phyloP scores from a whole-genome alignment of 53 echinoderm and acorn worm genomes.

The Antedon mediterranea region DNA sequence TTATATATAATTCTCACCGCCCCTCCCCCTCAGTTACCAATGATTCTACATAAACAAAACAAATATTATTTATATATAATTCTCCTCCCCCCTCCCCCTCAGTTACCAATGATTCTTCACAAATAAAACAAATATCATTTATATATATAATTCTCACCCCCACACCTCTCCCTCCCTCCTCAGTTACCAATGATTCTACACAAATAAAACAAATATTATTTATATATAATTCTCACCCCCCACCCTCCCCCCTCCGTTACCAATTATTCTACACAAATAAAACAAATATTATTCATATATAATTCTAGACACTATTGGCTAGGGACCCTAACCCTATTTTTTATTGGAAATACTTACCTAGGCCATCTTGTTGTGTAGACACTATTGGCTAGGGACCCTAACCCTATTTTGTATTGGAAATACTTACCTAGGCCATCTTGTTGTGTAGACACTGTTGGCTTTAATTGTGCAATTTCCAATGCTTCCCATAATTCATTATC shows the following conservation, averaged over 20 bases:
- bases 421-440: conserved; percentile 51
- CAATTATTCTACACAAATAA: conserved; percentile 10
- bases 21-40: conserved; percentile 38
- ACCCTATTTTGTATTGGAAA: too few relatives aligned
- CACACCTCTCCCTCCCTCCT: conserved; percentile 55
- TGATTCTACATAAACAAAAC: conserved; percentile 16
- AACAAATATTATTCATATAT: not conserved
- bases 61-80: conserved; percentile 9
- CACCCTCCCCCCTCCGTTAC: conserved; percentile 47
- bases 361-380: conserved; percentile 40
- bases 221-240: conserved; percentile 30
- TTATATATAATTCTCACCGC: conserved; percentile 24
- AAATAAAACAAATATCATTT: not conserved
- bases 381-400: too few relatives aligned
- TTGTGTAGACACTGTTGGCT: conserved; percentile 42
- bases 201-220: not conserved
- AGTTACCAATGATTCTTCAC: conserved; percentile 21
- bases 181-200: conserved; percentile 29
- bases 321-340: too few relatives aligned
- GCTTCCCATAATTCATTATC: conserved; percentile 67
- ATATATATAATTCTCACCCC: too few relatives aligned
- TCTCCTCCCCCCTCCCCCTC: conserved; percentile 56
- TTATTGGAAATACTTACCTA: conserved; percentile 48
- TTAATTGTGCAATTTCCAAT: conserved; percentile 64
- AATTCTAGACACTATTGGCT: too few relatives aligned